Evolutionary conservation across 2,113 vertebrate species (phyloP).

Genomic region (Struthidea cinerea): DNA sequence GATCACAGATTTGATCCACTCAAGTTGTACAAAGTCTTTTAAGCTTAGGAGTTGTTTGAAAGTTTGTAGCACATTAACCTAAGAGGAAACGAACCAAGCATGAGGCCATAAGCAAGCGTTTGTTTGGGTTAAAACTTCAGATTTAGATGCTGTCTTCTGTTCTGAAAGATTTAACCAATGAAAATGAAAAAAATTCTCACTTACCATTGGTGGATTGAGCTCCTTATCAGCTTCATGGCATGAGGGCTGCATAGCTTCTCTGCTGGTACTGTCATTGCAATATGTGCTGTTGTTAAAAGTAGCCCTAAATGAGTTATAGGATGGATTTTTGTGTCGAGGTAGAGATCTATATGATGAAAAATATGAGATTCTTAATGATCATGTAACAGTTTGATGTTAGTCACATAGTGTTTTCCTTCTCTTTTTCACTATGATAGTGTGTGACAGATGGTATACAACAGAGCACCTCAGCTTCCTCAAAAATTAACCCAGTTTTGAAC

Average conservation of each 20-base stretch:
- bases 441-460: background rate
- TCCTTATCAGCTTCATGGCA: background rate
- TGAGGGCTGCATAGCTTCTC: background rate
- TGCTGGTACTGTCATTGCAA: background rate
- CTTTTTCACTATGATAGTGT: background rate
- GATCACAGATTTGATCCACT: background rate
- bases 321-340: background rate
- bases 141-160: background rate
- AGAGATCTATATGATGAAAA: background rate
- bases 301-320: background rate
- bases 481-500: background rate
- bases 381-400: background rate
- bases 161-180: background rate
- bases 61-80: background rate
- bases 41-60: background rate
- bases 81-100: fast-evolving
- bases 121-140: background rate
- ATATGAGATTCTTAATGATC: background rate
- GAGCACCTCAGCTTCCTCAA: background rate
- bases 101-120: background rate
- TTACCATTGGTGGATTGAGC: background rate
- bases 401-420: background rate
- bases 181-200: background rate
- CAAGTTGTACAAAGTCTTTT: background rate
- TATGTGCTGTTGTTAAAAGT: background rate